Base-by-base conservation (phyloP, 1,140 invertebrate genomes). In the Scaptodrosophila lebanonensis region DNA sequence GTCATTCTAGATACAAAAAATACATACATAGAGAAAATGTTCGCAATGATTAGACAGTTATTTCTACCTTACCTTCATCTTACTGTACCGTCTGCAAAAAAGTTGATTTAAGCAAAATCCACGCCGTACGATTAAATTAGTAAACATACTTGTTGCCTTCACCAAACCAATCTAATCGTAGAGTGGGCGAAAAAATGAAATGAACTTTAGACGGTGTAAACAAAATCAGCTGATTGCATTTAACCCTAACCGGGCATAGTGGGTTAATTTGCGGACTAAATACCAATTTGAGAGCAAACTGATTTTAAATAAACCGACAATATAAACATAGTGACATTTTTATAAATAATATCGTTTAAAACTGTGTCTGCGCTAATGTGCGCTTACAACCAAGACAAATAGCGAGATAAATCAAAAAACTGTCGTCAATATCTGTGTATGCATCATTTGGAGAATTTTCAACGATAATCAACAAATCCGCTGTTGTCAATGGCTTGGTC, bases 341-440 rank as follows among this genome's bases (percentile, higher is more conserved):
- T 52, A n/a, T n/a, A n/a, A n/a, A n/a, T n/a, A n/a, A n/a, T n/a
- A 13, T 39, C 35, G 48, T 64, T 29, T 83, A 85, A 43, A 85
- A 85, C 39, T 77, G 63, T 43, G 72, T 65, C 35, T 85, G 60
- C 30, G 83, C 83, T 62, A 86, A 50, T 20, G 84, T 85, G 33
- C 86, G 66, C 45, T 89, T 88, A 49, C 90, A 86, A 73, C 94
- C 97, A 49, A 95, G 88, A 86, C 91, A 93, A 59, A 97, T 88
- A 3, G 95, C 95, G 69, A 93, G 91, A 85, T 98, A 95, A 64
- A 97, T 94, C 11, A 77, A 85, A 18, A 85, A 85, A 57, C 79
- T 85, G 42, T 75, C 77, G 17, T 82, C 70, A 8, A 49, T 75
- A 44, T 82, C 63, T 12, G 48, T 53, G n/a, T 51, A 42, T 13